Base-by-base conservation (phyloP, 2,113 vertebrate species). In the Corythoichthys haematopterus region DNA sequence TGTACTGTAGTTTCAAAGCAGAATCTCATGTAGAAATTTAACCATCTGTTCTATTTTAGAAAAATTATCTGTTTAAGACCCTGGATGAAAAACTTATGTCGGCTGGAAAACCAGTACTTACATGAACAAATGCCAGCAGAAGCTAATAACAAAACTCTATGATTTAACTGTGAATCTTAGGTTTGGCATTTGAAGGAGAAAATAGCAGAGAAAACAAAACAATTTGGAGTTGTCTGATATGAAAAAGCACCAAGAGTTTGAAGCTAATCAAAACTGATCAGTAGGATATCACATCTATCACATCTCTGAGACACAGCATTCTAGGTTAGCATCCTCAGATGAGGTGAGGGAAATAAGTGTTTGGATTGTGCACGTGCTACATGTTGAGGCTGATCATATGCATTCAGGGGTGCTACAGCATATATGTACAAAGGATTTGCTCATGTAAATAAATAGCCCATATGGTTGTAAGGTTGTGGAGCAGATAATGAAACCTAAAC, bases 401-500 rank as follows among this genome's bases (percentile, higher is more conserved):
- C 64, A 37, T 78, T 60, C 56, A 45, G 66, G 40, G 68, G 53
- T 43, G 10, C 66, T 5, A 40, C 65, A 62, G 43, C 53, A 47
- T 76, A 59, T 40, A 62, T 59, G 28, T 40, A 45, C 64, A 37
- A 13, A 46, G 67, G 64, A 80, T 73, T 47, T 68, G 65, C 43
- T 33, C 48, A 73, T 66, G 75, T 61, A 74, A 68, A 72, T 64
- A 64, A 75, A 74, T 56, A 70, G 52, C 65, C 47, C 56, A 51
- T 65, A 35, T 56, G 35, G 68, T 12, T n/a, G 52, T 43, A 47
- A 58, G 68, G 36, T 62, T 70, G 45, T 45, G 36, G 36, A 68
- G 20, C 40, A 60, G 58, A 66, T 76, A 67, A 66, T 78, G 80
- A 84, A 80, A 80, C 72, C 74, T 57, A 68, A 71, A 83, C 75